phyloP scores from a whole-genome alignment of 1,140 invertebrate genomes.

The Heliconius nattereri region DNA sequence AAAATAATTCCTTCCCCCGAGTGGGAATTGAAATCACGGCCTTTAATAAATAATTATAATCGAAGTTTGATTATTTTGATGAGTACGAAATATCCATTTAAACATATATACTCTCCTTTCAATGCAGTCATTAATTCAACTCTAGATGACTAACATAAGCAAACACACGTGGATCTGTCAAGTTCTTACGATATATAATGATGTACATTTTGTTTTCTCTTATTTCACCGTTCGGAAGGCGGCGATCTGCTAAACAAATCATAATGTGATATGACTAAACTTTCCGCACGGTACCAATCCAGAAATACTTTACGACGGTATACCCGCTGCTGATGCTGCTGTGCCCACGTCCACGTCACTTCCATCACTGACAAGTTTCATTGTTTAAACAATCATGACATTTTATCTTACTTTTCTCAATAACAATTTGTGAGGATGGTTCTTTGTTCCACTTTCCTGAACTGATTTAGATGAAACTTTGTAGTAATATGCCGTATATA shows the following conservation, averaged over 20 bases:
- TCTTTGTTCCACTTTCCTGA: too few species aligned
- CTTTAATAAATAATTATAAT: too few species aligned
- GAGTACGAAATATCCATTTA: neutral
- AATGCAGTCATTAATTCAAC: neutral
- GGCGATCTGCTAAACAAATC: constrained; percentile 53
- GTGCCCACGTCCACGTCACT: constrained; percentile 24
- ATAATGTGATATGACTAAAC: constrained; percentile 60
- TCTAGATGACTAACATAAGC: neutral
- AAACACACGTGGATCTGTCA: neutral
- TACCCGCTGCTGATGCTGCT: constrained; percentile 45
- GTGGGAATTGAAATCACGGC: too few species aligned
- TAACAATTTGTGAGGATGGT: too few species aligned
- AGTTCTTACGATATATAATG: neutral
- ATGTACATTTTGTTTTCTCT: constrained; percentile 19
- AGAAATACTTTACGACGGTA: constrained; percentile 67
- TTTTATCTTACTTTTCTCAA: too few species aligned
- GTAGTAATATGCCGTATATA: too few species aligned
- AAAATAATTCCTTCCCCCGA: too few species aligned
- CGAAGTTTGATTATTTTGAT: too few species aligned
- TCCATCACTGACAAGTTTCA: constrained; percentile 29
- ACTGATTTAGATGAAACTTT: too few species aligned
- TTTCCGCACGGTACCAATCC: constrained; percentile 80
- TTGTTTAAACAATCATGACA: constrained; percentile 12
- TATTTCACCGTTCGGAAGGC: constrained; percentile 61
- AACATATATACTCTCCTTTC: neutral